Conservation (phyloP, 2,797 vertebrate species). For the Acrossocheilus wenchowensis region DNA sequence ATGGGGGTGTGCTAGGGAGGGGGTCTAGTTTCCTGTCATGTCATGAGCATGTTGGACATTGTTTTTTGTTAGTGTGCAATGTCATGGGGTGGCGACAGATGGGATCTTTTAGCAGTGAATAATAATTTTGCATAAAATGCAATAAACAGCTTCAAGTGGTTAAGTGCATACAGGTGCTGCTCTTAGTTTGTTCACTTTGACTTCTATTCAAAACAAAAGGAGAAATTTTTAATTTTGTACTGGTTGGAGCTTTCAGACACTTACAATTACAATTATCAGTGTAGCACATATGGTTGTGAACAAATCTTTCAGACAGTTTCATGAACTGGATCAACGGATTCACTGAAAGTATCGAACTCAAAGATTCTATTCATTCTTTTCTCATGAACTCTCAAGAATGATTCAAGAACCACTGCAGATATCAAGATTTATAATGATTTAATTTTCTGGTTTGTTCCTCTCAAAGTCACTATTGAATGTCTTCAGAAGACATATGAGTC, state of each 20-base stretch:
- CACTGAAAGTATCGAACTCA: not conserved
- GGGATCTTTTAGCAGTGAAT: conserved; percentile 14
- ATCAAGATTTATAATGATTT: not conserved
- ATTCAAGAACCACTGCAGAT: not conserved
- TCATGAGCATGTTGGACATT: conserved; percentile 16
- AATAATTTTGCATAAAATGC: not conserved
- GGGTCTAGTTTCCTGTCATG: conserved; percentile 40
- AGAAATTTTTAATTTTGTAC: not conserved
- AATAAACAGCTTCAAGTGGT: not conserved
- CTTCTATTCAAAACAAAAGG: not conserved
- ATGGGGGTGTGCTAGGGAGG: conserved; percentile 15
- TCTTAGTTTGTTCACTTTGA: not conserved
- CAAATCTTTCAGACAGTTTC: not conserved
- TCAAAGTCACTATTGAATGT: not conserved
- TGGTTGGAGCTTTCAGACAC: not conserved
- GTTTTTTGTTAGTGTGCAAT: not conserved
- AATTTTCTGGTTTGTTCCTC: not conserved
- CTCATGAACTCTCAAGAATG: not conserved
- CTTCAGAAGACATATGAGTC: not conserved
- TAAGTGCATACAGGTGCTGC: not conserved
- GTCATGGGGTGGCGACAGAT: conserved; percentile 11
- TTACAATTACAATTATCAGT: not conserved
- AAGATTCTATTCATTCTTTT: not conserved
- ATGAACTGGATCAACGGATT: not conserved
- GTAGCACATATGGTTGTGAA: not conserved